Base-by-base conservation (phyloP, 2,113 vertebrate species). In the Carassius auratus region DNA sequence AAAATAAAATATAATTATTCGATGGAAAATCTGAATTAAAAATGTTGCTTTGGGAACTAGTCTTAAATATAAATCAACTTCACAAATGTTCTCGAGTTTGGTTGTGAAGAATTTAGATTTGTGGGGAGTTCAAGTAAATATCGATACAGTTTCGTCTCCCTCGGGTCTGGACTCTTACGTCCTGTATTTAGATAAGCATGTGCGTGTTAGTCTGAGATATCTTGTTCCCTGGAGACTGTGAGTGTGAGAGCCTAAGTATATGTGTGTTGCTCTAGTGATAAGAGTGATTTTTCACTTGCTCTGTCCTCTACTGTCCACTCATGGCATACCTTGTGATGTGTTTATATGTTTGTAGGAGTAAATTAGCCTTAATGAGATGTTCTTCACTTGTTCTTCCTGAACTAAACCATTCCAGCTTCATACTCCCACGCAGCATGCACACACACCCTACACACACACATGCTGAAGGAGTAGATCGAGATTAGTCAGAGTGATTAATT, bases 391-490 rank as follows among this genome's bases (percentile, higher is more conserved):
- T 84, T 74, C 23, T 55, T 73, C 50, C 62, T 55, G 21, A 38
- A 75, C 78, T 57, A 85, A 84, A 81, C 83, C 88, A 85, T 89
- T 85, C 88, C 82, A 81, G 55, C 21, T 45, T 87, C 64, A 87
- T 50, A 87, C 85, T 87, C 85, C 83, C 71, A 85, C 8, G 19
- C 77, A 62, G 42, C 42, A 36, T 21, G 36, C 21, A 19, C 33
- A 76, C 17, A 66, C 15, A 61, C 38, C 5, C 38, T 26, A 61
- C 14, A 17, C 30, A 66, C 15, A 61, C 52, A 61, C 36, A 76
- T 76, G 64, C 64, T 80, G 61, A 76, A 87, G 17, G 19, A 48
- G 45, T 26, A 59, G 42, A 64, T 78, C 12, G 52, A 10, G 30
- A 85, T 78, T 77, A 52, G 15, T 52, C n/a, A 19, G 66, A 68